phyloP scores from a whole-genome alignment of 2,113 vertebrate genomes.

The Melanocharis versteri region DNA sequence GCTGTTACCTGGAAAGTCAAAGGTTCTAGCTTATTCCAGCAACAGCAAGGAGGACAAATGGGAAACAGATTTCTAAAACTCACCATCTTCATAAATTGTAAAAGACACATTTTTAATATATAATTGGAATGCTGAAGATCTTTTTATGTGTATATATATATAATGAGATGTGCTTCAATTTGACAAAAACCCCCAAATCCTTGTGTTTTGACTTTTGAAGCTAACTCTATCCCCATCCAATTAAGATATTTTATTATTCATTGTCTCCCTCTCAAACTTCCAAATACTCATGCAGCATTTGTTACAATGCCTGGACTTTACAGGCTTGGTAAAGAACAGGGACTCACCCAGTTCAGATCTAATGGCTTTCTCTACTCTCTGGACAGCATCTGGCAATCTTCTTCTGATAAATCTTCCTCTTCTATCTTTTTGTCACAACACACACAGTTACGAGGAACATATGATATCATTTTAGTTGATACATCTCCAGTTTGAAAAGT shows the following conservation, averaged over 20 bases:
- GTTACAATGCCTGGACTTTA: background rate
- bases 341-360: background rate
- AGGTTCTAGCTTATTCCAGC: background rate
- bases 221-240: background rate
- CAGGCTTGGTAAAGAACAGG: background rate
- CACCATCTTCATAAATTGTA: background rate
- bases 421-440: background rate
- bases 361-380: background rate
- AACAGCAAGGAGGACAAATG: background rate
- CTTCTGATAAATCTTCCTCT: background rate
- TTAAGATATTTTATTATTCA: background rate
- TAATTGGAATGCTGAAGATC: background rate
- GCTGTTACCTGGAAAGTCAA: background rate
- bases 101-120: background rate
- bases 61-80: background rate
- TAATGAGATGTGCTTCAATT: background rate
- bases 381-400: background rate
- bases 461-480: background rate
- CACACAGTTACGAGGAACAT: background rate
- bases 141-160: background rate
- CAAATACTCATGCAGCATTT: background rate
- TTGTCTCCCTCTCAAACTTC: background rate
- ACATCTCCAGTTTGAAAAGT: background rate
- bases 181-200: background rate
- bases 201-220: background rate